These are phyloP conservation scores for Coregonus suidteri DNA, from an alignment of 2,797 vertebrate genomes.

Conservation along the genomic window DNA sequence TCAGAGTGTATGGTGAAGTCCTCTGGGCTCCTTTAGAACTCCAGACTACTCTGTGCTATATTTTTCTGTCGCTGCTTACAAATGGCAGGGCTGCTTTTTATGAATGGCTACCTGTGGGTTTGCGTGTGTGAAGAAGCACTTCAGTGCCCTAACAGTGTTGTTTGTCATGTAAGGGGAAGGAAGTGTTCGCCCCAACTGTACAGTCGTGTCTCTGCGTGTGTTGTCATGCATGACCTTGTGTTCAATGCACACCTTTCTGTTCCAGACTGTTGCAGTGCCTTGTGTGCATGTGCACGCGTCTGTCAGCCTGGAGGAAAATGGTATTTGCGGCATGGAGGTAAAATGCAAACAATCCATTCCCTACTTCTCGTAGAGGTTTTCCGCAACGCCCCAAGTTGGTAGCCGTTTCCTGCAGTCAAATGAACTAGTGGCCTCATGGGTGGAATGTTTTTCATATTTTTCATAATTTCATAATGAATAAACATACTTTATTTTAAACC, in stretches of 20 bases:
- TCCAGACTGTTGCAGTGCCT: background rate
- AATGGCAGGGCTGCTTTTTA: conserved; percentile 6
- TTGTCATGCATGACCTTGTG: conserved; percentile 2
- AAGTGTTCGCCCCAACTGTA: background rate
- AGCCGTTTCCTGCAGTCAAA: too few species aligned
- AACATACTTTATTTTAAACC: too few species aligned
- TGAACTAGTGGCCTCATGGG: too few species aligned
- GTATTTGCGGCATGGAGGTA: conserved; percentile 1
- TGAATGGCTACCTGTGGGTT: conserved; percentile 23
- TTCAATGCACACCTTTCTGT: conserved; percentile 13
- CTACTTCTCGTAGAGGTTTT: conserved; percentile 30
- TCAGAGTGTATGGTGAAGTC: conserved; percentile 4
- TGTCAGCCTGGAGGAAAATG: background rate
- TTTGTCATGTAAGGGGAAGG: conserved; percentile 25
- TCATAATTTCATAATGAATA: too few species aligned
- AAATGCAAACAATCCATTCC: conserved; percentile 40
- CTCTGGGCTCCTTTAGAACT: background rate
- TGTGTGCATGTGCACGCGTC: background rate
- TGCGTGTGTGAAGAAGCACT: background rate
- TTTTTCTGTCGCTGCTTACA: background rate
- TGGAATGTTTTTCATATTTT: too few species aligned
- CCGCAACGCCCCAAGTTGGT: conserved; percentile 26
- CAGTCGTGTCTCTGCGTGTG: conserved; percentile 1
- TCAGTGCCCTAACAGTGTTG: background rate
- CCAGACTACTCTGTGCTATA: background rate